Conservation (phyloP, 1,140 invertebrate genomes). For the Bombus affinis region DNA sequence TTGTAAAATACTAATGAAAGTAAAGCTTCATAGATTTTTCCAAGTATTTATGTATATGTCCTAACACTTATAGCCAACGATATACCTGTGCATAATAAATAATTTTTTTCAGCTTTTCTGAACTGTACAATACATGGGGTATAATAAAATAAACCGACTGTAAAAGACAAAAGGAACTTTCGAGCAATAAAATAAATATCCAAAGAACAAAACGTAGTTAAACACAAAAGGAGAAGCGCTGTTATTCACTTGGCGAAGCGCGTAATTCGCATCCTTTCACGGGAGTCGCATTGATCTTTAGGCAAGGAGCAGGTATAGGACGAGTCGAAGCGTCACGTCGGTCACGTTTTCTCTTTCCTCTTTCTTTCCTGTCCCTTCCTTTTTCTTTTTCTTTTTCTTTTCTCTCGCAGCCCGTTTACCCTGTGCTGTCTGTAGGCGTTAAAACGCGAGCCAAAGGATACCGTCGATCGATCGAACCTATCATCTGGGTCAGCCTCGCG, state of each 20-base stretch:
- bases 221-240: slow-evolving; percentile 26
- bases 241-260: slow-evolving; percentile 38
- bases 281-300: slow-evolving; percentile 32
- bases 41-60: background rate
- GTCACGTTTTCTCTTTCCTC: slow-evolving; percentile 8
- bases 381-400: no score
- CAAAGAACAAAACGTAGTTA: background rate
- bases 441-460: slow-evolving; percentile 47
- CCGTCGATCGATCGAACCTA: slow-evolving; percentile 49
- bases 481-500: slow-evolving; percentile 45
- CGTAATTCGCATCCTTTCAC: slow-evolving; percentile 45
- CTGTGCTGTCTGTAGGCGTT: slow-evolving; percentile 12
- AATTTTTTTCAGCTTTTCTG: no score
- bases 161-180: background rate
- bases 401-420: background rate
- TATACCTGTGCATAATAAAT: background rate
- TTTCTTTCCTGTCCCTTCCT: background rate
- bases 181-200: background rate
- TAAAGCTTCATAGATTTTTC: background rate
- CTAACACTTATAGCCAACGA: no score
- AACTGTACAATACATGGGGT: no score
- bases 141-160: background rate
- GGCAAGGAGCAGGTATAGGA: background rate
- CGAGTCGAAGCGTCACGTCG: background rate
- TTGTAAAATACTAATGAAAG: background rate